A percentile compares a stretch with the other conserved stretches of the same genome.
These are phyloP conservation scores for Pseudopodoces humilis DNA, from an alignment of 2,113 vertebrate genomes.

Conservation along the genomic window DNA sequence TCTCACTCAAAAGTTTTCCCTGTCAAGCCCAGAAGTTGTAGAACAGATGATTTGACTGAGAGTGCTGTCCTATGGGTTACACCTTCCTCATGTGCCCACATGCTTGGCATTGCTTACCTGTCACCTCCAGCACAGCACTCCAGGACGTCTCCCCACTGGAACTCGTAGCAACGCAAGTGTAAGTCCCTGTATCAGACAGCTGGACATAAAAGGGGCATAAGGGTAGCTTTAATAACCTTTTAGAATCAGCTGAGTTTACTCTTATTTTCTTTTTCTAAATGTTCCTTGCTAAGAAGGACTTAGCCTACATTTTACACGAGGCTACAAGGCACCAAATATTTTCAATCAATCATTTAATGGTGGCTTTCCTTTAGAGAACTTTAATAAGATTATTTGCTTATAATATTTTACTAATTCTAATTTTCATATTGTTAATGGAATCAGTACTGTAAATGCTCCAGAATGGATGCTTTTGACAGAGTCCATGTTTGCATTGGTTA, in stretches of 20 bases:
- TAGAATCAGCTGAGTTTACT: background rate
- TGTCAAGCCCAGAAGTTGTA: background rate
- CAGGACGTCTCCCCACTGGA: constrained; percentile 97
- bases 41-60: background rate
- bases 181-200: constrained; percentile 92
- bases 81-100: background rate
- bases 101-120: constrained; percentile 72
- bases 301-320: background rate
- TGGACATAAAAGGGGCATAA: constrained; percentile 43
- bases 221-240: background rate
- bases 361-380: background rate
- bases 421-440: background rate
- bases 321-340: background rate
- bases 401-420: background rate
- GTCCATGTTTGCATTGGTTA: background rate
- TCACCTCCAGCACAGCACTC: constrained; percentile 95
- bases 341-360: constrained; percentile 32
- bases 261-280: background rate
- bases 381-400: background rate
- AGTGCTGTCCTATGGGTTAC: background rate
- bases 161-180: constrained; percentile 96
- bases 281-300: background rate
- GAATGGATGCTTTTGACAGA: background rate
- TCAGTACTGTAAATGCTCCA: background rate
- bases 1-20: background rate